Base-by-base conservation (phyloP, 2,797 vertebrate species). In the Sarcoramphus papa region DNA sequence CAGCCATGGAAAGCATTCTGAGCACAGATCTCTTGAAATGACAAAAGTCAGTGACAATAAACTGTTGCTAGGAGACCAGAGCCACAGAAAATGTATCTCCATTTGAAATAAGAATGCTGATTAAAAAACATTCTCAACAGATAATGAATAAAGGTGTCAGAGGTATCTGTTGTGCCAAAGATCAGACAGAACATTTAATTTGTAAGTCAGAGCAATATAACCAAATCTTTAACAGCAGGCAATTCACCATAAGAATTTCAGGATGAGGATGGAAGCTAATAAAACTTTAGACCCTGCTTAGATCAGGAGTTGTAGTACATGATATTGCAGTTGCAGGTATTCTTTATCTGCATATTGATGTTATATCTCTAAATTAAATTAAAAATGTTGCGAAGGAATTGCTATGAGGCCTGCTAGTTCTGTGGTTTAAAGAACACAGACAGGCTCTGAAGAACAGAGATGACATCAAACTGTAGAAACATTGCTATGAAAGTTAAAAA, bases 31-130 rank as follows among this genome's bases (percentile, higher is more conserved):
- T 88, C 79, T 62, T n/a, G 57, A 95, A 94, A 85, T 76, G 30
- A 82, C 21, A 65, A 37, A 86, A 92, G 60, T 84, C 84, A 50
- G 31, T 57, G 45, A 80, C 40, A 93, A 56, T 92, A 90, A 93
- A 70, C 33, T 53, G 94, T 96, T 96, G 74, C 94, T 96, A 94
- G 59, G 94, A 95, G 33, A 96, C 91, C 6, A 50, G 22, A 92
- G 47, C 11, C 30, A 85, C 41, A 50, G 72, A 92, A 95, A 91
- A 35, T 57, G 4, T 76, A 27, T 78, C 56, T 87, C 63, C 10
- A 57, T 79, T 94, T 87, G 54, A 87, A 95, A 75, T 76, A 81
- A 79, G 48, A 94, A 86, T 41, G 31, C 19, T 94, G 84, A 87
- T 91, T 95, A 85, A 81, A 88, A 87, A 87, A 24, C 24, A 59